Base-by-base conservation (phyloP, 2,113 vertebrate genomes). In the Hippocampus comes region DNA sequence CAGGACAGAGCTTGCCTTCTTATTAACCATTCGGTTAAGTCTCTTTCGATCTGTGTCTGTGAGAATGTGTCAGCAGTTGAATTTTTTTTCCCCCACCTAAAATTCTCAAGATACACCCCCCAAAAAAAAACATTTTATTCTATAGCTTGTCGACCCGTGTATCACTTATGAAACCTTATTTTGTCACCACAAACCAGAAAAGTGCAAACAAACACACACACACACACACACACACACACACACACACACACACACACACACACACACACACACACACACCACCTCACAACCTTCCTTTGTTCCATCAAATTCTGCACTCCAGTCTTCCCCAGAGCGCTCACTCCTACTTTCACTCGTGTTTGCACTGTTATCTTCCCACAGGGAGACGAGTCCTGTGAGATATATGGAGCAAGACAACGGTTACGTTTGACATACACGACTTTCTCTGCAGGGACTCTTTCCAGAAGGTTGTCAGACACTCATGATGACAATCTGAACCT, bases 361-460 rank as follows among this genome's bases (percentile, higher is more conserved):
- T 23, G 63, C 5, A 41, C 21, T 46, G 63, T 65, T 65, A 23
- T 65, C 63, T 46, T 65, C 63, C 41, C 63, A 25, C 63, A 23
- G n/a, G 21, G 43, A 65, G 41, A 14, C 63, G 9, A 6, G n/a
- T n/a, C 38, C 38, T 43, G 63, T 15, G 41, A 46, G 63, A 65
- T 65, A 2, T 25, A 23, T 12, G 23, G 41, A 12, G 63, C 41
- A 46, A 43, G 41, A 43, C 63, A 43, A 23, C 41, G 23, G 41
- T 65, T 63, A 63, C 61, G 20, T 64, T 42, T 65, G 56, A 59
- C 56, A 59, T 59, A 59, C 23, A 59, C 23, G 63, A 21, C 21
- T 25, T 4, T 65, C 63, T 43, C 63, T 2, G 41, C 12, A 23
- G 63, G 63, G 11, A 41, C 42, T 11, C 61, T 41, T n/a, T 21